Evolutionary conservation across 2,797 vertebrate species (phyloP).

Genomic region (Falco naumanni): DNA sequence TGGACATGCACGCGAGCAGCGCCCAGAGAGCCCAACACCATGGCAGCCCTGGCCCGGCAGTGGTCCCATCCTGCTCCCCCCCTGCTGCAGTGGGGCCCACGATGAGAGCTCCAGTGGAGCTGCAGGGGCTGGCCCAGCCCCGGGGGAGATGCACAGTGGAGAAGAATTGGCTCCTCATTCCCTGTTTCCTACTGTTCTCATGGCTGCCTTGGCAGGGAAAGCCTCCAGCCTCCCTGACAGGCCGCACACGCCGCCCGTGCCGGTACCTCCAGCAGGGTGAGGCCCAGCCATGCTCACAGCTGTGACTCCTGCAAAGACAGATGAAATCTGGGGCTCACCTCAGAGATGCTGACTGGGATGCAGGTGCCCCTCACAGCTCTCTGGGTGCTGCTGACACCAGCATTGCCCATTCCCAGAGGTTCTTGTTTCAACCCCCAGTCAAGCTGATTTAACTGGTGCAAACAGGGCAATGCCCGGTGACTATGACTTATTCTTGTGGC

Average conservation of each 20-base stretch:
- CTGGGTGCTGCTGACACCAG: neutral
- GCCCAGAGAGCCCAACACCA: neutral
- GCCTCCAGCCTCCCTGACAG: neutral
- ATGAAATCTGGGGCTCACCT: neutral
- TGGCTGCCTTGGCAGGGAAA: neutral
- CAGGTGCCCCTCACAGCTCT: neutral
- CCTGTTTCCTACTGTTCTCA: neutral
- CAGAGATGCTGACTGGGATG: neutral
- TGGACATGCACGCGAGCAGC: neutral
- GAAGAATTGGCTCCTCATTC: neutral
- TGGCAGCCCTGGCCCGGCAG: accelerated
- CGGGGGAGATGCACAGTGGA: neutral
- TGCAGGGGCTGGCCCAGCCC: neutral
- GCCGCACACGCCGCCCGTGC: accelerated
- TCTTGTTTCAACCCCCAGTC: neutral
- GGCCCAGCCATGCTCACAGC: neutral
- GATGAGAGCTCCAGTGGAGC: accelerated
- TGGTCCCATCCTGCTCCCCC: neutral
- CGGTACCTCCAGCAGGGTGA: neutral
- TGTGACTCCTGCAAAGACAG: neutral
- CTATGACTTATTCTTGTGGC: neutral
- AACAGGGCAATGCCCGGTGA: accelerated
- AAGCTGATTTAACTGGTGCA: neutral
- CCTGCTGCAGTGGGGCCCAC: neutral
- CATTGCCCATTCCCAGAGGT: neutral